phyloP scores from a whole-genome alignment of 1,140 invertebrate species.

The Microplitis demolitor region DNA sequence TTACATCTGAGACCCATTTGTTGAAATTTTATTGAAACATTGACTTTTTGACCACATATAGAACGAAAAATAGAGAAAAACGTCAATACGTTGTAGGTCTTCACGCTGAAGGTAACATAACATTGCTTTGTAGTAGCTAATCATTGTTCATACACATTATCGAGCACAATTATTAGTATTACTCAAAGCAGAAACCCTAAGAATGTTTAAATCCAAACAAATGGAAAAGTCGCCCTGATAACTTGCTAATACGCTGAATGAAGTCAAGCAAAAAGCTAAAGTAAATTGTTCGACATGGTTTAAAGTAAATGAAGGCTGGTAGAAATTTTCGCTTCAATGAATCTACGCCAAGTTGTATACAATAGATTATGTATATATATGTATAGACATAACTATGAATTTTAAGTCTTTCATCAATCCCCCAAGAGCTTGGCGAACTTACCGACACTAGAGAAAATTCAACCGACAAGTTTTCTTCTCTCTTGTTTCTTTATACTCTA shows the following conservation, averaged over 20 bases:
- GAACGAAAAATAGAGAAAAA: not conserved
- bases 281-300: not conserved
- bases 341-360: too few species aligned
- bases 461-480: too few species aligned
- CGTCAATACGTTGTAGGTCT: not conserved
- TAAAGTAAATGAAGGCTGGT: too few species aligned
- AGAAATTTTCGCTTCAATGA: too few species aligned
- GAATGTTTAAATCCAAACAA: not conserved
- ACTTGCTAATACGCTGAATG: not conserved
- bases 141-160: conserved; percentile 21
- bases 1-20: not conserved
- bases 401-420: too few species aligned
- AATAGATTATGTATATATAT: too few species aligned
- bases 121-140: not conserved
- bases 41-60: not conserved
- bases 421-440: too few species aligned
- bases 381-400: too few species aligned
- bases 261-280: not conserved
- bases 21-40: too few species aligned
- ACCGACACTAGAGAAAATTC: too few species aligned
- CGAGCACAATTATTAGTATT: conserved; percentile 25
- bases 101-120: not conserved
- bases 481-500: too few species aligned
- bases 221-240: not conserved
- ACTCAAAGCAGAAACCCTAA: conserved; percentile 23